Evolutionary conservation across 1,140 invertebrate species (phyloP), one percentile per base, ranked within the genome.

Genomic region (Pogonognathellus flavescens): DNA sequence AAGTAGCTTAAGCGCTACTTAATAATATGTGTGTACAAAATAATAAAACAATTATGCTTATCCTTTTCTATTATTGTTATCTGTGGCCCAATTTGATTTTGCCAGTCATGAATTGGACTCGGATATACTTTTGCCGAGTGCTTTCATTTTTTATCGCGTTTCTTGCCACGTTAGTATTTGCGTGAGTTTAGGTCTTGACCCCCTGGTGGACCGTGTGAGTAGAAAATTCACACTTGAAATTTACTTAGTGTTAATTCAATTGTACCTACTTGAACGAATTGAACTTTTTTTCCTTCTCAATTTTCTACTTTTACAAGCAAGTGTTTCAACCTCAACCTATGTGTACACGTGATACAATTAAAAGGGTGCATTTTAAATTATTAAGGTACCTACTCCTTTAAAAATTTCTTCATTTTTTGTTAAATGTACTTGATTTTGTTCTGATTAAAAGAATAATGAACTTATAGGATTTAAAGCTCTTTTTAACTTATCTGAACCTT

Each of bases 141-240:
- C 62, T 66, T 66, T 66, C 62, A 66, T 66, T 66, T 66, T 55
- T 66, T 66, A 20, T 66, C 18, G 62, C 11, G 25, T 66, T 66
- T 66, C 62, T 66, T 66, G 20, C 25, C 62, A 62, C 62, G 20
- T 66, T 14, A 66, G 10, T 41, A 25, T 66, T 18, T 13, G 62
- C 11, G 25, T 18, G 20, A 13, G 7, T 11, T 66, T 20, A 31
- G 62, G 62, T 41, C 31, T 41, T 41, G 31, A 66, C 62, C 62
- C 62, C 62, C 14, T 25, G 20, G 60, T 66, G 18, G 20, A 25
- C 60, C 22, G 62, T 66, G 62, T 25, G 62, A 66, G 25, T 66
- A 25, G 25, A 20, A 66, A 25, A 66, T 66, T 66, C 62, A 66
- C 62, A 66, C 62, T 66, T 66, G 20, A 66, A 20, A 25, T 66